These are phyloP conservation scores for Peribatodes rhomboidaria DNA, from an alignment of 2,888 invertebrate genomes.

Conservation along the genomic window DNA sequence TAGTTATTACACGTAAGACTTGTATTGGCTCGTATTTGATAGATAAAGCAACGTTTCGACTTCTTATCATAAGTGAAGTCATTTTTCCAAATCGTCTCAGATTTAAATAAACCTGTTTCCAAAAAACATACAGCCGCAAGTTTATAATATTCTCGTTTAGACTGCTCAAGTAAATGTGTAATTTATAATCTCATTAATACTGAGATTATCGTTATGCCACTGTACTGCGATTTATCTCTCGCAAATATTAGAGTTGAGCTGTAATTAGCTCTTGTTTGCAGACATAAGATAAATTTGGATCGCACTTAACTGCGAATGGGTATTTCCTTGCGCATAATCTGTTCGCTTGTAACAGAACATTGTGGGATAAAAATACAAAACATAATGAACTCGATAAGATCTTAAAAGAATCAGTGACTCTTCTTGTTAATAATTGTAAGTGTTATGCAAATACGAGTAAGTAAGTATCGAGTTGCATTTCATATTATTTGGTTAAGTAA, in stretches of 20 bases:
- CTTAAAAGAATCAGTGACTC: constrained; percentile 4
- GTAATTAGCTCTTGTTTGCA: constrained; percentile 77
- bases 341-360: constrained; percentile 16
- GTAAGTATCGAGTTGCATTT: constrained; percentile 13
- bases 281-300: constrained; percentile 72
- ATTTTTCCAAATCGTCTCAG: constrained; percentile 29
- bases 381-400: constrained; percentile 10
- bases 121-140: constrained; percentile 31
- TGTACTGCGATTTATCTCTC: constrained; percentile 75
- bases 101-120: constrained; percentile 37
- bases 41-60: constrained; percentile 22
- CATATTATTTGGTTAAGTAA: constrained; percentile 10
- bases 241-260: constrained; percentile 79
- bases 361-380: constrained; percentile 15
- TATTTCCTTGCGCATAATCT: constrained; percentile 53
- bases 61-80: constrained; percentile 31
- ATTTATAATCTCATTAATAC: constrained; percentile 57
- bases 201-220: constrained; percentile 68
- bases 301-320: constrained; percentile 62
- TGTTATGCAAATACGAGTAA: constrained; percentile 20
- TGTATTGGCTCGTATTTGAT: constrained; percentile 11
- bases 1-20: background rate
- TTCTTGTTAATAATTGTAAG: constrained; percentile 15
- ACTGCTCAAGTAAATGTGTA: constrained; percentile 41
- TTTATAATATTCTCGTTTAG: constrained; percentile 39